phyloP scores from a whole-genome alignment of 2,888 invertebrate genomes.

The Hydraecia micacea region DNA sequence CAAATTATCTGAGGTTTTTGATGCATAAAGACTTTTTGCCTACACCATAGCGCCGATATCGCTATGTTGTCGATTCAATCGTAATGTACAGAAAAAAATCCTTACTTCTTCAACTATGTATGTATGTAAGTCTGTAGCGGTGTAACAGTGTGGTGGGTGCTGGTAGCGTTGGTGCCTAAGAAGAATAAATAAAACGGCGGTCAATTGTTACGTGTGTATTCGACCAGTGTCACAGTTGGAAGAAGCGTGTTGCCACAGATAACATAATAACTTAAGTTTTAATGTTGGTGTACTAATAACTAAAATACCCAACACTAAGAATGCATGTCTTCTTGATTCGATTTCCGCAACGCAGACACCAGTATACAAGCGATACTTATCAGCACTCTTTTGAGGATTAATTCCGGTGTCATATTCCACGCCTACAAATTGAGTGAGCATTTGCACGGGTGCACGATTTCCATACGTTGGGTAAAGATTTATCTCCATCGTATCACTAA shows the following conservation, averaged over 20 bases:
- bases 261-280: too few species aligned
- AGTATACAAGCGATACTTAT: not conserved
- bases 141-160: too few species aligned
- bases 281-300: too few species aligned
- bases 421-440: not conserved
- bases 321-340: constrained; percentile 3
- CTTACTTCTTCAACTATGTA: not conserved
- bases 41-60: not conserved
- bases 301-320: not conserved
- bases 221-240: too few species aligned
- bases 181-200: too few species aligned
- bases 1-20: constrained; percentile 53
- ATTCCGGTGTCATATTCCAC: not conserved
- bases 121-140: too few species aligned
- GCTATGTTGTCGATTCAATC: constrained; percentile 6
- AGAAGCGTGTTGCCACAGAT: too few species aligned
- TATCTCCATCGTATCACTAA: constrained; percentile 4
- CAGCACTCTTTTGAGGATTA: not conserved
- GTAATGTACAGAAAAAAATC: constrained; percentile 14
- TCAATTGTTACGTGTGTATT: too few species aligned
- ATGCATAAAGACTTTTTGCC: constrained; percentile 50
- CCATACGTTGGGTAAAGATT: not conserved
- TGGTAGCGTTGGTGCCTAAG: too few species aligned
- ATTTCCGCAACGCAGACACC: not conserved
- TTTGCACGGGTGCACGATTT: not conserved